A percentile compares a stretch with the other conserved stretches of the same genome.
These are phyloP conservation scores for Zosterops lateralis DNA, from an alignment of 2,113 vertebrate species.

Conservation along the genomic window DNA sequence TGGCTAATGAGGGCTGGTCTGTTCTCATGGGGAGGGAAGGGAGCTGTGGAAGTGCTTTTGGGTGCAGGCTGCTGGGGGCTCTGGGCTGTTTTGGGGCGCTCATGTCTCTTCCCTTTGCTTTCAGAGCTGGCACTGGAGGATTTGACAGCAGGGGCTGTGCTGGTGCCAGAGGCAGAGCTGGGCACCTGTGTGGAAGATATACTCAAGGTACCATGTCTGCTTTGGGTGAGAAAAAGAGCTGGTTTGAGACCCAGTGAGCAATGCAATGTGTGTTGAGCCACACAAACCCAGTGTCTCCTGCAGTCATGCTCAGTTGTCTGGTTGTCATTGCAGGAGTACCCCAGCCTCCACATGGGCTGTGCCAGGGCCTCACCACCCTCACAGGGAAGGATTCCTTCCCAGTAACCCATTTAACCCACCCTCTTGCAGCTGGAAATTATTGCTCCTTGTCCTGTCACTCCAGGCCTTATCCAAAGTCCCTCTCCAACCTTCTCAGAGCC, in stretches of 20 bases:
- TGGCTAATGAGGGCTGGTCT: fast-evolving
- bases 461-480: neutral
- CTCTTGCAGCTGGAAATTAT: neutral
- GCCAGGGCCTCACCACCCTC: neutral
- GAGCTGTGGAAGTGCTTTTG: neutral
- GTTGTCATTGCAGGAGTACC: neutral
- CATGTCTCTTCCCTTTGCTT: slow-evolving; percentile 4
- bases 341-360: neutral
- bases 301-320: neutral
- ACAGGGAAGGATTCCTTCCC: neutral
- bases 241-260: neutral
- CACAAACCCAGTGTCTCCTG: neutral
- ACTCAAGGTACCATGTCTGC: slow-evolving; percentile 79
- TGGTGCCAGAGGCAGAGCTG: slow-evolving; percentile 86
- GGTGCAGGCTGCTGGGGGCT: neutral
- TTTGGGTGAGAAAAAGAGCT: neutral
- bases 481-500: neutral
- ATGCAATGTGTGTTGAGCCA: neutral
- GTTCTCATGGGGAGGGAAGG: neutral
- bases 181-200: slow-evolving; percentile 84
- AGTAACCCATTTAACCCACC: neutral
- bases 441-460: neutral
- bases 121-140: slow-evolving; percentile 59
- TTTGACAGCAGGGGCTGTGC: slow-evolving; percentile 32
- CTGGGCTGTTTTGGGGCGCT: neutral